These are phyloP conservation scores for Misgurnus mizolepis DNA, from an alignment of 2,113 vertebrate genomes.

Conservation along the genomic window DNA sequence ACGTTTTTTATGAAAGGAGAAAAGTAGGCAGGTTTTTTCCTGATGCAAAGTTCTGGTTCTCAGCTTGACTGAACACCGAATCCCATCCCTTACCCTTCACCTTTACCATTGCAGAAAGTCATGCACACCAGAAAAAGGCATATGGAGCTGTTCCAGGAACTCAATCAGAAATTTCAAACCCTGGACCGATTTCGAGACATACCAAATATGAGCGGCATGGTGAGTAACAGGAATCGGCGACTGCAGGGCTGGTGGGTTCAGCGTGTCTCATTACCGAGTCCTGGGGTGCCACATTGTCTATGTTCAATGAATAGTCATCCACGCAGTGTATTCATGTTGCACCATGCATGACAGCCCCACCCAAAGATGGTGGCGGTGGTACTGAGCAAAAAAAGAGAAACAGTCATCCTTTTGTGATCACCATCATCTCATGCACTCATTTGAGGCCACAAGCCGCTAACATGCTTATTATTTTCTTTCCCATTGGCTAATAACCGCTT, in stretches of 20 bases:
- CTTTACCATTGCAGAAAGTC: slow-evolving; percentile 95
- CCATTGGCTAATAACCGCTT: slow-evolving; percentile 67
- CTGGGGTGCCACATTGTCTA: slow-evolving; percentile 52
- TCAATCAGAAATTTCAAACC: slow-evolving; percentile 99
- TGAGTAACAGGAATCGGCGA: slow-evolving; percentile 82
- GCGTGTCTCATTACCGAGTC: slow-evolving; percentile 38
- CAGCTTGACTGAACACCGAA: slow-evolving; percentile 61
- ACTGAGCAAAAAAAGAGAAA: background rate
- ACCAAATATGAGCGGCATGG: slow-evolving; percentile 99
- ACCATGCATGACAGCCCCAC: slow-evolving; percentile 50
- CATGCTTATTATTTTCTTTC: slow-evolving; percentile 69
- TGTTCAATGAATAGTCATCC: slow-evolving; percentile 70
- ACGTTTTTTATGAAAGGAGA: slow-evolving; percentile 7
- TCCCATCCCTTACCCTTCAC: slow-evolving; percentile 42
- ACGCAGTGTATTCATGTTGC: slow-evolving; percentile 60
- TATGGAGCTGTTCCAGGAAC: slow-evolving; percentile 99
- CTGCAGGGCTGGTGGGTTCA: slow-evolving; percentile 48
- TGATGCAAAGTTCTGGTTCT: slow-evolving; percentile 54
- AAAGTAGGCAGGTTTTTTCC: slow-evolving; percentile 50
- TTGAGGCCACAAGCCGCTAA: slow-evolving; percentile 66
- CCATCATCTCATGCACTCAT: slow-evolving; percentile 68
- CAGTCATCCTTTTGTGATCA: slow-evolving; percentile 48
- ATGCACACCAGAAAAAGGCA: slow-evolving; percentile 99
- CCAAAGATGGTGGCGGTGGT: slow-evolving; percentile 23
- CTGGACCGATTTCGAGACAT: slow-evolving; percentile 99